phyloP scores from a whole-genome alignment of 2,797 vertebrate species.

The Mionectes olivaceus region DNA sequence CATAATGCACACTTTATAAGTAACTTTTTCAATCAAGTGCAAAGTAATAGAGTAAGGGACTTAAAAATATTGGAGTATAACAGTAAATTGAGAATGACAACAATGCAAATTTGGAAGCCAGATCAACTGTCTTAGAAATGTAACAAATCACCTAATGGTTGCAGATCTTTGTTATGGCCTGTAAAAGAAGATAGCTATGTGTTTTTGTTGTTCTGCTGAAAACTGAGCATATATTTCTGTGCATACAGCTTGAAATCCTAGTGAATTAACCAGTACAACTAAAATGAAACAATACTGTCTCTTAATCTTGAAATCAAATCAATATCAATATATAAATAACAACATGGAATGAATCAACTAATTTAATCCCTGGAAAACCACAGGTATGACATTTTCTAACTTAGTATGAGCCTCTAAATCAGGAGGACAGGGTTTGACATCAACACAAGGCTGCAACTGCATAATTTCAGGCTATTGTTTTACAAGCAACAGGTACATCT shows the following conservation, averaged over 20 bases:
- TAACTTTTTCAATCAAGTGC: neutral
- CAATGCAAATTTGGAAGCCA: neutral
- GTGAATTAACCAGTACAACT: neutral
- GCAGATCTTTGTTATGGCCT: neutral
- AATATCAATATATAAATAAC: neutral
- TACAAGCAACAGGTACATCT: neutral
- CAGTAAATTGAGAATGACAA: neutral
- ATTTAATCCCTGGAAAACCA: neutral
- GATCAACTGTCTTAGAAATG: neutral
- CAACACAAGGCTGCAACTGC: neutral
- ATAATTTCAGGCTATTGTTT: neutral
- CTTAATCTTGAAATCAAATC: neutral
- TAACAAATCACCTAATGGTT: neutral
- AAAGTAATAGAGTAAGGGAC: neutral
- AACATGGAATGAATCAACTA: neutral
- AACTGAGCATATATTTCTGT: neutral
- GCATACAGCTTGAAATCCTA: neutral
- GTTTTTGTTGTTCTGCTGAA: neutral
- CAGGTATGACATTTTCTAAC: neutral
- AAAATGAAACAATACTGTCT: neutral
- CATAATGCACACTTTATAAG: neutral
- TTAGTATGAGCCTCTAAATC: neutral
- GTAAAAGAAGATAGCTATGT: neutral
- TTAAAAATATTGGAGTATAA: neutral
- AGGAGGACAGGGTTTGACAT: neutral